Evolutionary conservation across 2,113 vertebrate species (phyloP).

Genomic region (Pluvianellus socialis): DNA sequence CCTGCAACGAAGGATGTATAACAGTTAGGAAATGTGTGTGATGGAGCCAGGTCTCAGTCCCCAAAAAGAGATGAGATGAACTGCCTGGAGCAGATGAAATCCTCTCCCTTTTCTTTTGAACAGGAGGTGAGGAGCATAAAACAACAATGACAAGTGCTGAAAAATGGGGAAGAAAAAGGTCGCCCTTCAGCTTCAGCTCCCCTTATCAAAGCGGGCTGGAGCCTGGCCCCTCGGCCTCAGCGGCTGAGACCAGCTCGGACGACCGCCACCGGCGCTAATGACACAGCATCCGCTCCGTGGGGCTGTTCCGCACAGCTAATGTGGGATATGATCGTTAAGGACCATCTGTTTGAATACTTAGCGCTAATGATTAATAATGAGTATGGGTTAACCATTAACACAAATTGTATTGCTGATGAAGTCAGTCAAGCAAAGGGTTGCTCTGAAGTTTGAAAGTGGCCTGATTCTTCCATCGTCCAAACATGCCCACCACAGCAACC

Average conservation of each 20-base stretch:
- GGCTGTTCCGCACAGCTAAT: background rate
- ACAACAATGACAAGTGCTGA: background rate
- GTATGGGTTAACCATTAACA: background rate
- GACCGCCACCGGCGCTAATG: background rate
- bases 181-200: accelerated
- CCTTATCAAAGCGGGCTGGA: background rate
- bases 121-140: background rate
- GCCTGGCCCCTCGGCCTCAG: background rate
- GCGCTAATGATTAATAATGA: background rate
- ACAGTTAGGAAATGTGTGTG: background rate
- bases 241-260: too few relatives aligned
- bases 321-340: background rate
- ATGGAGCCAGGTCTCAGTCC: background rate
- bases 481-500: accelerated
- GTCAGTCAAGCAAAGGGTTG: background rate
- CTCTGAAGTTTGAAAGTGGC: background rate
- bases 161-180: background rate
- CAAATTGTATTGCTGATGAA: background rate
- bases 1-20: background rate
- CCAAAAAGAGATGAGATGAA: background rate
- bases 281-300: accelerated
- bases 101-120: background rate
- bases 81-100: background rate
- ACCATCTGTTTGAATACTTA: background rate
- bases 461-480: background rate